Evolutionary conservation across 2,888 invertebrate species (phyloP).

Genomic region (Drosophila lutescens): DNA sequence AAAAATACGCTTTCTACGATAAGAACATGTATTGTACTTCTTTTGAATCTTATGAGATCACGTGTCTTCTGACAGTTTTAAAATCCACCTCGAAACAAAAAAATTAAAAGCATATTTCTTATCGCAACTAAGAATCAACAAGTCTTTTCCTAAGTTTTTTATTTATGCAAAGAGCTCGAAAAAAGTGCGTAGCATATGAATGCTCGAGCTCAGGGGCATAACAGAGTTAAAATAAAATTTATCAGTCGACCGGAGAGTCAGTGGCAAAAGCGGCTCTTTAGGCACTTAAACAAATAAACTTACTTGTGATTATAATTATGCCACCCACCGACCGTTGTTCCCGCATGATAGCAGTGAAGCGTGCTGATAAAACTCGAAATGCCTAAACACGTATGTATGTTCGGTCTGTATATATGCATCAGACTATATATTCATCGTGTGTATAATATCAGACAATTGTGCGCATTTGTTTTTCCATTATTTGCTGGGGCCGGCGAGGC

Average conservation of each 20-base stretch:
- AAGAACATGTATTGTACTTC: not conserved
- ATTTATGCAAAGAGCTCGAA: slow-evolving; percentile 18
- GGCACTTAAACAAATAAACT: slow-evolving; percentile 40
- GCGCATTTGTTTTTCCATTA: slow-evolving; percentile 39
- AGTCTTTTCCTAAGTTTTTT: slow-evolving; percentile 10
- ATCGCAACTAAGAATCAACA: slow-evolving; percentile 34
- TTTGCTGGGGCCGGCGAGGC: slow-evolving; percentile 28
- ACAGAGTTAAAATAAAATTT: slow-evolving; percentile 12
- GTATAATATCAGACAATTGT: slow-evolving; percentile 22
- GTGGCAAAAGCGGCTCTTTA: slow-evolving; percentile 37
- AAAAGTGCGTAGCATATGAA: slow-evolving; percentile 20
- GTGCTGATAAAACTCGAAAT: slow-evolving; percentile 40
- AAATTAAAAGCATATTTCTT: slow-evolving; percentile 13
- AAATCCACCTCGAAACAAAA: not conserved
- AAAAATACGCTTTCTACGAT: not conserved
- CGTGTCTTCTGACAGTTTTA: not conserved
- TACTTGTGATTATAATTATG: slow-evolving; percentile 44
- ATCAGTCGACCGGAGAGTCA: slow-evolving; percentile 16
- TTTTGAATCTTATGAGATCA: not conserved
- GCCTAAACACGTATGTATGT: slow-evolving; percentile 18
- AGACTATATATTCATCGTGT: slow-evolving; percentile 5
- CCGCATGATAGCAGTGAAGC: slow-evolving; percentile 18
- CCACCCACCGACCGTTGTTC: slow-evolving; percentile 4
- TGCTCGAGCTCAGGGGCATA: slow-evolving; percentile 9
- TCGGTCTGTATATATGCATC: slow-evolving; percentile 6